Conservation (phyloP, 2,797 vertebrate genomes). For the Muscicapa comitata region DNA sequence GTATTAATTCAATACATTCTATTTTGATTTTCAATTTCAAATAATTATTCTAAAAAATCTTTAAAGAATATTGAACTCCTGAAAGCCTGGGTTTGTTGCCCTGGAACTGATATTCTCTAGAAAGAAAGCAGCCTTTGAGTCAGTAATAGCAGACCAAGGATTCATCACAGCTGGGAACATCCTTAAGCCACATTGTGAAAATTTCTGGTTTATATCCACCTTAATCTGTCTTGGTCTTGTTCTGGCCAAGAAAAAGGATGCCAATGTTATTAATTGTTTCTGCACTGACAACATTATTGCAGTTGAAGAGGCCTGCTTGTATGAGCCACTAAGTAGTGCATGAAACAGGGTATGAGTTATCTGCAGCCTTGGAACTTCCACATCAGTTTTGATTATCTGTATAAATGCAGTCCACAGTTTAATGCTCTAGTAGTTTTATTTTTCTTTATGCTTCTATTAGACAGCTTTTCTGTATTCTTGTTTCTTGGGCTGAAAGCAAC, state of each 20-base stretch:
- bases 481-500: neutral
- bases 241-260: neutral
- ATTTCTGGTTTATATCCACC: neutral
- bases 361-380: neutral
- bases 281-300: neutral
- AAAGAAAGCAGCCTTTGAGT: neutral
- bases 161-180: neutral
- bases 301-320: neutral
- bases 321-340: neutral
- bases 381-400: constrained; percentile 9
- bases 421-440: constrained; percentile 9
- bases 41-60: neutral
- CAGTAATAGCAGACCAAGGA: neutral
- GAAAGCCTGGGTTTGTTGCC: neutral
- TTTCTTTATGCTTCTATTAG: neutral
- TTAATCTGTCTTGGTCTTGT: neutral
- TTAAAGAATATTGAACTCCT: neutral
- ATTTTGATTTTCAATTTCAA: constrained; percentile 4
- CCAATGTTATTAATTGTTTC: neutral
- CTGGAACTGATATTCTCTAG: neutral
- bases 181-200: neutral
- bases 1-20: neutral
- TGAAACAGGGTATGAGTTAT: neutral
- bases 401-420: neutral
- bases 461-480: neutral